Evolutionary conservation across 1,140 invertebrate species (phyloP), one percentile per base, ranked within the genome.

Genomic region (Atta colombica): DNA sequence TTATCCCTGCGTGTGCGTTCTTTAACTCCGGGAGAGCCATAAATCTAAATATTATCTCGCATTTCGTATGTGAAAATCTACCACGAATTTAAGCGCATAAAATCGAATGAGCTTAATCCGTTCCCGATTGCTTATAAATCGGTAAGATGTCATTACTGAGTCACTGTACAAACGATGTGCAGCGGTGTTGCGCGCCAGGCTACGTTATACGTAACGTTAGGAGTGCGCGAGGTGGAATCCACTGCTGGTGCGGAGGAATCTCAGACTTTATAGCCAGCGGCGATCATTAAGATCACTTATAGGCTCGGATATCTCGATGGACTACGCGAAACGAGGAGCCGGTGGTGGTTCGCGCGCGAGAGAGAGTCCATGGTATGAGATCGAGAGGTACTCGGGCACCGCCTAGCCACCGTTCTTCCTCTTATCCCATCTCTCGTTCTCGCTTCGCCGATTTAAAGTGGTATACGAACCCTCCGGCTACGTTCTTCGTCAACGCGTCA

Each of bases 231-330:
- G 55, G 69, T 55, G 69, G 80, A 84, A 84, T 84, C 39, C 69
- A 55, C 55, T 75, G 80, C 69, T 39, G 80, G 39, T 61, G 55
- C 81, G 53, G 2, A 86, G 82, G 72, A 87, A 75, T 86, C 66
- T 72, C 39, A 72, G 71, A 86, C 63, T 87, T 87, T 86, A 87
- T 71, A 77, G 82, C 86, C 82, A 35, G 53, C 60, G 71, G 86
- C 86, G 72, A 51, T 87, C 87, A 89, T 89, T 89, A 87, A 82
- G 80, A 89, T 82, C 85, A 87, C 75, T 88, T 86, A 85, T 85
- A 81, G 85, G 60, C 74, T 88, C 63, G 85, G 77, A 86, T 86
- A 86, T 80, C 75, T 88, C 78, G 66, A 87, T 66, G n/a, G 77
- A 68, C 60, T 78, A 66, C 69, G 84, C 61, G 45, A 65, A 84